These are phyloP conservation scores for Mormyrus iriodes DNA, from an alignment of 2,113 vertebrate species.

Conservation along the genomic window DNA sequence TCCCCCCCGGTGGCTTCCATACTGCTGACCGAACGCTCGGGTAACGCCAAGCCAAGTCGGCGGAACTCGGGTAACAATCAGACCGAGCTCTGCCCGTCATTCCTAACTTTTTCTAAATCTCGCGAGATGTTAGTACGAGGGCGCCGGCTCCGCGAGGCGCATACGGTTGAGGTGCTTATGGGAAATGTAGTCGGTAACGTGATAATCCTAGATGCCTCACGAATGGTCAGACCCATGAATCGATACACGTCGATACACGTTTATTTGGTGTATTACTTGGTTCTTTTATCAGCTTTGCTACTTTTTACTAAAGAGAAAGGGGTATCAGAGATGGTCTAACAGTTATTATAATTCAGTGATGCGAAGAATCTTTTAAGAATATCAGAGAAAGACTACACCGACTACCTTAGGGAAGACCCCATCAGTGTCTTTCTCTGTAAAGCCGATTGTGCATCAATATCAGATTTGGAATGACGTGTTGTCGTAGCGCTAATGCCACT, in stretches of 20 bases:
- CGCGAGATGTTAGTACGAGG: slow-evolving; percentile 2
- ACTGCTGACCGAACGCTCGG: neutral
- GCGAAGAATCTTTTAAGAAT: too few species aligned
- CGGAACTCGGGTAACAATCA: neutral
- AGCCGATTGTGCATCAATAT: too few species aligned
- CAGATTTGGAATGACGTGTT: too few species aligned
- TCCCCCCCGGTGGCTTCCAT: neutral
- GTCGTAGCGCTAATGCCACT: too few species aligned
- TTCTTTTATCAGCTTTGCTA: neutral
- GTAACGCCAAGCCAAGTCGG: too few species aligned
- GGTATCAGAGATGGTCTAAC: neutral
- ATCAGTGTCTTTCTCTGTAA: too few species aligned
- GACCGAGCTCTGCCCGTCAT: neutral
- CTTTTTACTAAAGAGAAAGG: neutral
- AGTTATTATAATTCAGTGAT: neutral
- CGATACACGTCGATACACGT: neutral
- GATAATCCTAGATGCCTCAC: neutral
- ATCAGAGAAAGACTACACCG: too few species aligned
- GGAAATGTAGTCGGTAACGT: neutral
- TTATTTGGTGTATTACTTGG: neutral
- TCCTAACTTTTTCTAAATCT: neutral
- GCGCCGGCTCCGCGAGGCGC: neutral
- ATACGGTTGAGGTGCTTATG: neutral
- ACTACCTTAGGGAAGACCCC: too few species aligned
- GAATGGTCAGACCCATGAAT: neutral